Base-by-base conservation (phyloP, 2,113 vertebrate genomes). In the Salvelinus namaycush region DNA sequence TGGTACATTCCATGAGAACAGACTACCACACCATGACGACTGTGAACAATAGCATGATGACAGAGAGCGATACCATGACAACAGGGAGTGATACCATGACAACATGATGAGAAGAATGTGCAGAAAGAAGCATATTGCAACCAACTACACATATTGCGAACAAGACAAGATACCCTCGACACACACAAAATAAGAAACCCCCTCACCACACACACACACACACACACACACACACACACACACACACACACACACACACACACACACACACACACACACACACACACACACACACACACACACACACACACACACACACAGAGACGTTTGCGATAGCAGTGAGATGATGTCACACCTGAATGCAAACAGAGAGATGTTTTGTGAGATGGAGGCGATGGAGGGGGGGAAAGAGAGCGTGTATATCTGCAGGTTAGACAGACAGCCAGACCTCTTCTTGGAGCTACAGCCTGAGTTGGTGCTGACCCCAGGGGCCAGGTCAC, bases 391-490 rank as follows among this genome's bases (percentile, higher is more conserved):
- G 93, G 88, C 90, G 83, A 95, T 93, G 90, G 98, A 99, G 93
- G 96, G 95, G 86, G 97, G 96, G 96, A 99, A 98, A 95, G 97
- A 98, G 94, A 95, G 94, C 86, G 98, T 96, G 95, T 96, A 98
- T 93, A 98, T 97, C 96, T 99, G 97, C 95, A 97, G 97, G 94
- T 98, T 96, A 85, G 97, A 99, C 96, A 99, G 96, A 93, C 97
- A 99, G 94, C 97, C 98, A 97, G 97, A 99, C 98, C 98, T 99
- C 97, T 99, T 99, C 97, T 99, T 99, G 94, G 98, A 99, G 94
- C 98, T 99, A 96, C 97, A 97, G 87, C 96, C 97, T 54, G 97
- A 99, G 95, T 99, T 98, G 92, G 97, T 97, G 95, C 98, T 99
- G 91, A 98, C 96, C 86, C 98, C 98, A 12, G 97, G 97, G 90